Conservation (phyloP, 2,888 invertebrate genomes). For the Invenusta paracnida region DNA sequence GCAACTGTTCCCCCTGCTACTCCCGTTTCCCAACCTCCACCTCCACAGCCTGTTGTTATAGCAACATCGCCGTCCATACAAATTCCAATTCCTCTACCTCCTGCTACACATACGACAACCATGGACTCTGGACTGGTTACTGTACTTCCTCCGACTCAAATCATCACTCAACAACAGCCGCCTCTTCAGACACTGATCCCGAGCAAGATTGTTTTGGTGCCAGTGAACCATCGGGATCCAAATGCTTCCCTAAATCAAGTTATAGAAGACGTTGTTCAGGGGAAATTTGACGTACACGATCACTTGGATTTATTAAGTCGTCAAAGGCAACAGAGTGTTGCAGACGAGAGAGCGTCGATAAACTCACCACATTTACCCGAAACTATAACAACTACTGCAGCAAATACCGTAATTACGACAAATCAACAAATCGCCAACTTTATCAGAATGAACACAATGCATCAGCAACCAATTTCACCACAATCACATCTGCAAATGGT, state of each 20-base stretch:
- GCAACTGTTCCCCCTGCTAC: not conserved
- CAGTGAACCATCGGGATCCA: too few relatives aligned
- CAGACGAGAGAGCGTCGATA: not conserved
- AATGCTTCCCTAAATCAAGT: slow-evolving; percentile 14
- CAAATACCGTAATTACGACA: not conserved
- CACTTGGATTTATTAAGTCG: slow-evolving; percentile 4
- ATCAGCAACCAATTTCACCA: slow-evolving; percentile 15
- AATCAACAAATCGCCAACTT: not conserved
- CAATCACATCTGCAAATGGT: slow-evolving; percentile 16
- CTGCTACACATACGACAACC: not conserved
- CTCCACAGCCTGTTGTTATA: not conserved
- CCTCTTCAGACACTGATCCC: too few relatives aligned
- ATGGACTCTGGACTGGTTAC: not conserved
- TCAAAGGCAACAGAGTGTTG: not conserved
- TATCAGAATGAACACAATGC: not conserved
- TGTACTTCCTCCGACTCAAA: not conserved
- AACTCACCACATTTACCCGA: not conserved
- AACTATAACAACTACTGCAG: not conserved
- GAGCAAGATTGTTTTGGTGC: too few relatives aligned
- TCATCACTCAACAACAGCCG: not conserved
- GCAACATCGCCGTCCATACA: not conserved
- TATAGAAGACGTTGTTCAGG: slow-evolving; percentile 42
- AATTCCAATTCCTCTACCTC: not conserved
- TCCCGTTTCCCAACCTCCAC: not conserved
- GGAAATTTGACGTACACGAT: slow-evolving; percentile 37